Conservation (phyloP, 2,888 invertebrate species). For the Drosophila hamatofila region DNA sequence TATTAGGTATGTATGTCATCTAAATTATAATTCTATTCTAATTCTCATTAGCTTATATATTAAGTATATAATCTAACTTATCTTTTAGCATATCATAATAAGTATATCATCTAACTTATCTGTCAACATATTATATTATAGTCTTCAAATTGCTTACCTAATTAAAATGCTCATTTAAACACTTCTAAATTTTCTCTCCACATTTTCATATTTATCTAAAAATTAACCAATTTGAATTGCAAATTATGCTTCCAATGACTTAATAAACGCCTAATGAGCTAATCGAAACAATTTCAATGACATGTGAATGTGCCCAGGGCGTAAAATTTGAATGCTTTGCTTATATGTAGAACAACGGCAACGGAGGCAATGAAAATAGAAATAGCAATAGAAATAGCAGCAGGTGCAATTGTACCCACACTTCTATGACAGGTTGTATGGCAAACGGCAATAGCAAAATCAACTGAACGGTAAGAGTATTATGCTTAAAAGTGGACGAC, state of each 20-base stretch:
- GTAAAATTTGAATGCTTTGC: conserved; percentile 3
- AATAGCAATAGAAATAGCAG: not conserved
- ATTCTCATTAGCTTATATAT: too few relatives aligned
- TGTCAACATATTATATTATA: too few relatives aligned
- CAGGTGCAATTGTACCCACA: conserved; percentile 31
- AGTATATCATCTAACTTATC: too few relatives aligned
- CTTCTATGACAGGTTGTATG: conserved; percentile 14
- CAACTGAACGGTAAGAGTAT: too few relatives aligned
- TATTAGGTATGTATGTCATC: too few relatives aligned
- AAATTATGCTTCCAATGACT: conserved; percentile 14
- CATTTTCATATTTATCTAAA: not conserved
- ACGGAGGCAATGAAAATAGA: not conserved
- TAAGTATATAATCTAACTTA: too few relatives aligned
- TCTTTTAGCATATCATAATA: too few relatives aligned
- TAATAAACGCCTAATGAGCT: conserved; percentile 39
- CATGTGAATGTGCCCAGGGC: conserved; percentile 34
- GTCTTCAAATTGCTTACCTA: too few relatives aligned
- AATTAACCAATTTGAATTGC: conserved; percentile 1
- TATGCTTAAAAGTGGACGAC: not conserved
- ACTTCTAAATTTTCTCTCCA: not conserved
- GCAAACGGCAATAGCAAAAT: conserved; percentile 18
- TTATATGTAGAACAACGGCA: not conserved
- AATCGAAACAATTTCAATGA: conserved; percentile 39
- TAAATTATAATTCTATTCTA: too few relatives aligned
- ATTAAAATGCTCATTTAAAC: too few relatives aligned